Percentiles rank a stretch among this genome's conserved stretches.
phyloP scores from a whole-genome alignment of 2,797 vertebrate genomes.

The Aphelocoma californica region DNA sequence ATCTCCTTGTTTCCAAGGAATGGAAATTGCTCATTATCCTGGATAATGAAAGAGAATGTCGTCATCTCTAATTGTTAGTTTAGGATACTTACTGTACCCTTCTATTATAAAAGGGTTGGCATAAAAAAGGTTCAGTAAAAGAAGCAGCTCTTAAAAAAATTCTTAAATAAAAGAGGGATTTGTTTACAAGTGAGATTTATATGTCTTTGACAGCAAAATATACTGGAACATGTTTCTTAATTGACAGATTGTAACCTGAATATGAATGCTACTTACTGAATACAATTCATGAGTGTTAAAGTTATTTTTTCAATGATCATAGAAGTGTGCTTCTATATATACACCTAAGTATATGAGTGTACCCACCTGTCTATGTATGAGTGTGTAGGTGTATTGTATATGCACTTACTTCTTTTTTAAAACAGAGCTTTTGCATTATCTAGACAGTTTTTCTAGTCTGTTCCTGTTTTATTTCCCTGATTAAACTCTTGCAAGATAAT shows the following conservation, averaged over 20 bases:
- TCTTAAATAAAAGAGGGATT: background rate
- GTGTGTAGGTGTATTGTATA: background rate
- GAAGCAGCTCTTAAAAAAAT: constrained; percentile 18
- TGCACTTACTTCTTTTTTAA: background rate
- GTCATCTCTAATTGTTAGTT: constrained; percentile 57
- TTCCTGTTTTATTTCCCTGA: constrained; percentile 18
- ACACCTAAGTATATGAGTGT: background rate
- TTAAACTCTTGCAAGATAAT: background rate
- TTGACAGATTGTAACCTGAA: background rate
- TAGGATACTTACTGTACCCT: constrained; percentile 25
- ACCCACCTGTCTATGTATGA: background rate
- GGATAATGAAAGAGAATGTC: constrained; percentile 55
- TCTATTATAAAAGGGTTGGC: constrained; percentile 37
- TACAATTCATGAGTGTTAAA: background rate
- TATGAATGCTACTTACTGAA: background rate
- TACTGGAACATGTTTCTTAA: constrained; percentile 10
- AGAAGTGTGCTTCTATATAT: background rate
- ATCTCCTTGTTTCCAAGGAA: constrained; percentile 54
- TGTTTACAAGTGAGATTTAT: background rate
- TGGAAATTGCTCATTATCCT: constrained; percentile 57
- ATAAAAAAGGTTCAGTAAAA: constrained; percentile 13
- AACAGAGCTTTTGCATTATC: background rate
- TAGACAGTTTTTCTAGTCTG: background rate
- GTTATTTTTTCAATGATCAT: background rate
- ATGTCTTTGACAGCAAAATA: background rate